phyloP scores from a whole-genome alignment of 2,113 vertebrate genomes.

The Candoia aspera region DNA sequence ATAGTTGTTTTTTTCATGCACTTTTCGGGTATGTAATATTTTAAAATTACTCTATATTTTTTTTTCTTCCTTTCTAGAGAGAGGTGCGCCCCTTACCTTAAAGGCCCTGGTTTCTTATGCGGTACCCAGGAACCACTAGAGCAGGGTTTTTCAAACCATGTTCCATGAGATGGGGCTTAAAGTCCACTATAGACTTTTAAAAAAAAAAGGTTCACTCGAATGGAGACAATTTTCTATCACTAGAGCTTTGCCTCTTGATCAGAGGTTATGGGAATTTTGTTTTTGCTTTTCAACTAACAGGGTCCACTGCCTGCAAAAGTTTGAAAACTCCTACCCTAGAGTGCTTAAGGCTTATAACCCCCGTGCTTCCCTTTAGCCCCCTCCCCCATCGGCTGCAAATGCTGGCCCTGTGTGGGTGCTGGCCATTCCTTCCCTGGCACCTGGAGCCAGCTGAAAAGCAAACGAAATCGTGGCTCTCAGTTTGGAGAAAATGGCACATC shows the following conservation, averaged over 20 bases:
- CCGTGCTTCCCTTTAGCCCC: background rate
- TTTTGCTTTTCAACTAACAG: background rate
- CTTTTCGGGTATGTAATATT: conserved; percentile 68
- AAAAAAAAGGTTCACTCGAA: background rate
- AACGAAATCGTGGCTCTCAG: background rate
- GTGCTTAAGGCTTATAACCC: background rate
- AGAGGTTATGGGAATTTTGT: background rate
- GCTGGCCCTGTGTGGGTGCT: no score
- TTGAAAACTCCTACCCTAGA: background rate
- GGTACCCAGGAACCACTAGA: background rate
- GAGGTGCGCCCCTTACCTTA: background rate
- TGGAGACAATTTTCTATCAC: background rate
- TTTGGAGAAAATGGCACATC: background rate
- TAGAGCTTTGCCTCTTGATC: background rate
- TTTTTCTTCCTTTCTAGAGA: background rate
- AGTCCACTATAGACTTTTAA: background rate
- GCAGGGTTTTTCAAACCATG: background rate
- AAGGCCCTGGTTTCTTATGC: background rate
- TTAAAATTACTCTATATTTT: background rate
- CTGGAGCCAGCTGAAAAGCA: background rate
- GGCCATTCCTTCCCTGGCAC: background rate
- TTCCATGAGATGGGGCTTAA: background rate
- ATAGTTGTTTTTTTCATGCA: conserved; percentile 17
- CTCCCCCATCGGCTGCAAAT: no score
- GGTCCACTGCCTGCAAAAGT: background rate